Evolutionary conservation across 2,888 invertebrate species (phyloP).

Genomic region (Drosophila picticornis): DNA sequence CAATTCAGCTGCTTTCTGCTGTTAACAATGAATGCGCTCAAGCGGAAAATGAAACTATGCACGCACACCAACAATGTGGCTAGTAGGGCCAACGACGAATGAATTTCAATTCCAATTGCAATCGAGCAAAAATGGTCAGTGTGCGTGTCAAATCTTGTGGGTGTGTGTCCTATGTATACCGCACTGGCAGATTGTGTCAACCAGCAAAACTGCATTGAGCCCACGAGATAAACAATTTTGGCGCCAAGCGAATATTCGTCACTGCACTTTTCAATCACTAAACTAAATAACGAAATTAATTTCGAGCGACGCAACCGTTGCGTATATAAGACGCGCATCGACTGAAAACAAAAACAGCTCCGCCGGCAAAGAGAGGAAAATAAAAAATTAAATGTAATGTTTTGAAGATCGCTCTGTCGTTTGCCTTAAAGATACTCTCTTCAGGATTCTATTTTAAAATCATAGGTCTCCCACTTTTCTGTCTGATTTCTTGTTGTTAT

Average conservation of each 20-base stretch:
- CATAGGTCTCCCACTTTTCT: slow-evolving; percentile 53
- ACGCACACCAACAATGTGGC: slow-evolving; percentile 41
- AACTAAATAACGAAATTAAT: slow-evolving; percentile 40
- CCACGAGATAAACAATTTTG: slow-evolving; percentile 42
- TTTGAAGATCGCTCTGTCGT: slow-evolving; percentile 40
- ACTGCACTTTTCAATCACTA: slow-evolving; percentile 27
- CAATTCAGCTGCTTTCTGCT: slow-evolving; percentile 2
- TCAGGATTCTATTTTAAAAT: slow-evolving; percentile 60
- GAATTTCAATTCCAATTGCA: slow-evolving; percentile 61
- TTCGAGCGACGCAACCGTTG: slow-evolving; percentile 55
- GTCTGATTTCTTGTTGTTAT: slow-evolving; percentile 30
- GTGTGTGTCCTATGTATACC: slow-evolving; percentile 40
- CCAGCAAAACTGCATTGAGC: slow-evolving; percentile 82
- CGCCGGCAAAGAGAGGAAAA: slow-evolving; percentile 33
- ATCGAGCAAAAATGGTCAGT: slow-evolving; percentile 39
- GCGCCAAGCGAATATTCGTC: slow-evolving; percentile 63
- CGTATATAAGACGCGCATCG: slow-evolving; percentile 46
- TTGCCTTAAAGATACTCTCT: slow-evolving; percentile 31
- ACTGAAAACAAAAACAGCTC: slow-evolving; percentile 45
- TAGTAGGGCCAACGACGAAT: slow-evolving; percentile 37
- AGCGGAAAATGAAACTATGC: slow-evolving; percentile 17
- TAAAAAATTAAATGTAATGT: slow-evolving; percentile 13
- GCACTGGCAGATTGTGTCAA: slow-evolving; percentile 71
- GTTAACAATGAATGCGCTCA: slow-evolving; percentile 42
- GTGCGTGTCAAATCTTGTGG: slow-evolving; percentile 4